Percentiles rank a stretch among this genome's conserved stretches.
Conservation (phyloP, 1,140 invertebrate genomes). For the Sipha flava region DNA sequence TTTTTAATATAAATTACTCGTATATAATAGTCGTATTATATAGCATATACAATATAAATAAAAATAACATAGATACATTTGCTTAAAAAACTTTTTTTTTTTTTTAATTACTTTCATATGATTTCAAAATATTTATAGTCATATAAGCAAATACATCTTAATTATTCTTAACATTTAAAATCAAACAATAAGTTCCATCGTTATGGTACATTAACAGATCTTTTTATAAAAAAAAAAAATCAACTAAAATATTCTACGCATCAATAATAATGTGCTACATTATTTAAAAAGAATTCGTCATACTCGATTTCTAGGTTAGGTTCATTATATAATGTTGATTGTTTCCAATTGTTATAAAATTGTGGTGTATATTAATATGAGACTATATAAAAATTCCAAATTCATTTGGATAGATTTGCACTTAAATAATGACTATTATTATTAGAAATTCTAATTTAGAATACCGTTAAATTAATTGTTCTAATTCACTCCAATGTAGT, state of each 20-base stretch:
- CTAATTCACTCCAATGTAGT: too few relatives aligned
- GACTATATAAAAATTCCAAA: not conserved
- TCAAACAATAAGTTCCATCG: not conserved
- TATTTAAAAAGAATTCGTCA: not conserved
- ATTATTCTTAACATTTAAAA: not conserved
- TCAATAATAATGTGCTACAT: not conserved
- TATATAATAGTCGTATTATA: too few relatives aligned
- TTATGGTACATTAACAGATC: not conserved
- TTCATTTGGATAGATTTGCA: too few relatives aligned
- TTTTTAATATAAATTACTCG: not conserved
- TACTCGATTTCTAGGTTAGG: not conserved
- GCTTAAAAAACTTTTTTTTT: not conserved
- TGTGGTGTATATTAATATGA: not conserved
- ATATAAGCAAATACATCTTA: not conserved
- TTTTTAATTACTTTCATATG: not conserved
- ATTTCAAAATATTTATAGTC: not conserved
- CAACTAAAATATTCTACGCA: not conserved
- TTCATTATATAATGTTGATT: not conserved
- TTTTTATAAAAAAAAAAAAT: not conserved
- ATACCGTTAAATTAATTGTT: too few relatives aligned
- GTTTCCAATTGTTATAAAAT: not conserved
- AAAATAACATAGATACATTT: not conserved
- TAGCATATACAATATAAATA: not conserved
- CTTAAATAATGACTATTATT: too few relatives aligned
- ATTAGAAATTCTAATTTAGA: too few relatives aligned